phyloP scores from a whole-genome alignment of 2,797 vertebrate species.

The Karalla daura region DNA sequence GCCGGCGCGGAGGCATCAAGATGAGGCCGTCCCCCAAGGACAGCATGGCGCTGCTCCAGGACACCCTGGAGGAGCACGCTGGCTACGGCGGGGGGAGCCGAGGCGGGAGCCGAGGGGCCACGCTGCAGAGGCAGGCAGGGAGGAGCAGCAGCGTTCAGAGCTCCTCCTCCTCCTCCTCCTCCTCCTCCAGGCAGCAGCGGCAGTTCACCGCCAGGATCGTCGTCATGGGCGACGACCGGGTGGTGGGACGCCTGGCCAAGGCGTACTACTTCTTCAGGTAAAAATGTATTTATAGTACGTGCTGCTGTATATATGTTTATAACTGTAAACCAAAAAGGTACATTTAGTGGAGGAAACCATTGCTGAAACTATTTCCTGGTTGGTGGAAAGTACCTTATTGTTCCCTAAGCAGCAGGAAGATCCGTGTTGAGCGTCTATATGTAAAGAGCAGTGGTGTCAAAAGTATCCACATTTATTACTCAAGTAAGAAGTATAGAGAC shows the following conservation, averaged over 20 bases:
- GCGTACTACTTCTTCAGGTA: slow-evolving; percentile 92
- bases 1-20: slow-evolving; percentile 88
- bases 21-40: slow-evolving; percentile 83
- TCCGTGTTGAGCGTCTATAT: no score
- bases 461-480: no score
- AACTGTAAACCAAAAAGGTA: no score
- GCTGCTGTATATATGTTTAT: background rate
- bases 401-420: no score
- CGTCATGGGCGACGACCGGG: slow-evolving; percentile 90
- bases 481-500: no score
- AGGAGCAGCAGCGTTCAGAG: slow-evolving; percentile 58
- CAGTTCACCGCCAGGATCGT: slow-evolving; percentile 90
- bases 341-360: no score
- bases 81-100: slow-evolving; percentile 48
- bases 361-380: no score
- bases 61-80: slow-evolving; percentile 74
- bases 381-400: no score
- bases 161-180: no score
- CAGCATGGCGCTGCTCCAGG: slow-evolving; percentile 82
- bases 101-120: slow-evolving; percentile 48
- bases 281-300: background rate
- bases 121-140: slow-evolving; percentile 81
- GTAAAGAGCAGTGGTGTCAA: no score
- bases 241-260: slow-evolving; percentile 90
- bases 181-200: slow-evolving; percentile 81